Percentiles rank a stretch among this genome's conserved stretches.
Conservation (phyloP, 2,113 vertebrate genomes). For the Catharus fuscescens region DNA sequence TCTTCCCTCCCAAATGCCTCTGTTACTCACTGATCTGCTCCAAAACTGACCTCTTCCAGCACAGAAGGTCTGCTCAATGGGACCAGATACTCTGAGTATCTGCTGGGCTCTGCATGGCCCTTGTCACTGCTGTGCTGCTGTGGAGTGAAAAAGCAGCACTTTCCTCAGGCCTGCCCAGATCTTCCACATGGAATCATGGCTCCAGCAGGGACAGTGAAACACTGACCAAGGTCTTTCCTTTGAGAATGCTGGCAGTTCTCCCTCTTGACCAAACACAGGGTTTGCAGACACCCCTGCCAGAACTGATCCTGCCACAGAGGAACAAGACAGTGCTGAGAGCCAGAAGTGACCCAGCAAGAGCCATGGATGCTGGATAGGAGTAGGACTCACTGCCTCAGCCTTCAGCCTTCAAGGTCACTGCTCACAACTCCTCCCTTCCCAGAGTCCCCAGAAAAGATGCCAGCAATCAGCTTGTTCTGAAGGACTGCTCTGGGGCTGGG, state of each 20-base stretch:
- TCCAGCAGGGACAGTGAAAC: not conserved
- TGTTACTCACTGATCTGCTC: not conserved
- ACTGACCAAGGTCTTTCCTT: not conserved
- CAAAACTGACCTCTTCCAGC: not conserved
- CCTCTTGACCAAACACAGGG: not conserved
- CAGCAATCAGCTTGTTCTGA: not conserved
- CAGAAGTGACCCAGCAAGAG: not conserved
- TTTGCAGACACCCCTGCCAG: not conserved
- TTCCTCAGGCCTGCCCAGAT: not conserved
- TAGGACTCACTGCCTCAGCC: not conserved
- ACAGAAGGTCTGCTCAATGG: not conserved
- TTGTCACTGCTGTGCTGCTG: not conserved
- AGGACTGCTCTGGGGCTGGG: not conserved
- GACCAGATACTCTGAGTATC: not conserved
- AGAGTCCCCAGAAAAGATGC: not conserved
- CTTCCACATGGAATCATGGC: rapidly evolving
- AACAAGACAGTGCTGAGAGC: not conserved
- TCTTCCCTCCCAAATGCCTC: not conserved
- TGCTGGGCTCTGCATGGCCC: not conserved
- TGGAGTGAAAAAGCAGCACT: not conserved
- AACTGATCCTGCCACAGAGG: not conserved
- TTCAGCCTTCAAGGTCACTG: not conserved
- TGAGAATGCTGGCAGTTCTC: not conserved
- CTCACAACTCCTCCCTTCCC: not conserved
- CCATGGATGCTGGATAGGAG: not conserved